These are phyloP conservation scores for Macrosoma leucophasiata DNA, from an alignment of 2,888 invertebrate species.

Conservation along the genomic window DNA sequence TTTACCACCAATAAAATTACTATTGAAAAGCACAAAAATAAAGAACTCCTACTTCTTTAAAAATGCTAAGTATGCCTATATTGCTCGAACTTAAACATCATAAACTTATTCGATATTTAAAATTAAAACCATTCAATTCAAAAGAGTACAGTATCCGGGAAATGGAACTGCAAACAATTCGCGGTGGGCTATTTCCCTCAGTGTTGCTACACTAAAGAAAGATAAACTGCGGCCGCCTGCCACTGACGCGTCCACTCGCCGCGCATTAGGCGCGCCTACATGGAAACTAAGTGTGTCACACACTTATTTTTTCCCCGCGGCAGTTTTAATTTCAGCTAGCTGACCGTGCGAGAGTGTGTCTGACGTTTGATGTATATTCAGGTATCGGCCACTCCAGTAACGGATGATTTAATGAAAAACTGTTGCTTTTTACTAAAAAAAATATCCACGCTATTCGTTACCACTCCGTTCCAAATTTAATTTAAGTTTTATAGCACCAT, in stretches of 20 bases:
- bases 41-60: too few species aligned
- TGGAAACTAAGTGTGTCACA: constrained; percentile 63
- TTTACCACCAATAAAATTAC: too few species aligned
- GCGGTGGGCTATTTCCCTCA: constrained; percentile 52
- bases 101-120: constrained; percentile 12
- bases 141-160: constrained; percentile 16
- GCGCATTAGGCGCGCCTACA: constrained; percentile 65
- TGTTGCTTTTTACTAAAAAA: constrained; percentile 17
- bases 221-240: constrained; percentile 66
- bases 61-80: too few species aligned
- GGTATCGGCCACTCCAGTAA: constrained; percentile 35
- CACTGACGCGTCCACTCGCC: constrained; percentile 67
- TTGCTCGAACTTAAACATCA: too few species aligned
- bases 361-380: constrained; percentile 59
- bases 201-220: constrained; percentile 61
- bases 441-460: too few species aligned
- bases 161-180: constrained; percentile 63
- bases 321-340: constrained; percentile 66
- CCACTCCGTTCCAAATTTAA: too few species aligned
- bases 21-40: too few species aligned
- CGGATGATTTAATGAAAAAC: constrained; percentile 18
- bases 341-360: constrained; percentile 52
- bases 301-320: constrained; percentile 67
- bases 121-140: constrained; percentile 14
- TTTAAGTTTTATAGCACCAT: too few species aligned